phyloP scores from a whole-genome alignment of 2,888 invertebrate genomes.

The Mactromeris polynyma region DNA sequence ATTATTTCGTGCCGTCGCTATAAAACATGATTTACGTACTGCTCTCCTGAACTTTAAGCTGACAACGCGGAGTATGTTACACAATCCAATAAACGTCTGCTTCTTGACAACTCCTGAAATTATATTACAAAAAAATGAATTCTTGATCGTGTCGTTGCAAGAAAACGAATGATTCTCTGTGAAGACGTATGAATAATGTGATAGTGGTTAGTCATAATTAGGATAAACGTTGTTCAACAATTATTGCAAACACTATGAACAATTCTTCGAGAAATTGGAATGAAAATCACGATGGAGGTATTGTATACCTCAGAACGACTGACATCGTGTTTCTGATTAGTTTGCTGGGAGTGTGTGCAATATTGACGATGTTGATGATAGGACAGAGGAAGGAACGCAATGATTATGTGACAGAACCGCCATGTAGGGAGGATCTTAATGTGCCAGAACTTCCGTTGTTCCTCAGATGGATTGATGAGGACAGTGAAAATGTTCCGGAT shows the following conservation, averaged over 20 bases:
- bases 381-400: conserved; percentile 30
- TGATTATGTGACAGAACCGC: background rate
- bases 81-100: too few species aligned
- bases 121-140: too few species aligned
- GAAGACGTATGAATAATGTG: too few species aligned
- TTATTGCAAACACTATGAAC: background rate
- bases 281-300: background rate
- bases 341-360: conserved; percentile 36
- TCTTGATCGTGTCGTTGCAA: too few species aligned
- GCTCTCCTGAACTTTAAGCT: too few species aligned
- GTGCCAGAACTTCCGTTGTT: conserved; percentile 15
- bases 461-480: conserved; percentile 23
- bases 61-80: too few species aligned
- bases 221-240: too few species aligned
- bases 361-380: conserved; percentile 33
- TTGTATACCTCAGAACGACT: conserved; percentile 19
- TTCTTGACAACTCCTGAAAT: too few species aligned
- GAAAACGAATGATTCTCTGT: too few species aligned
- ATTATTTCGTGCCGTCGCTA: too few species aligned
- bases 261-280: background rate
- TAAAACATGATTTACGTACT: too few species aligned
- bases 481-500: conserved; percentile 8
- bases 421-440: background rate
- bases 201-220: too few species aligned
- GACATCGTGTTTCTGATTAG: conserved; percentile 39